These are phyloP conservation scores for Cynaeus angustus DNA, from an alignment of 2,888 invertebrate species.

Conservation along the genomic window DNA sequence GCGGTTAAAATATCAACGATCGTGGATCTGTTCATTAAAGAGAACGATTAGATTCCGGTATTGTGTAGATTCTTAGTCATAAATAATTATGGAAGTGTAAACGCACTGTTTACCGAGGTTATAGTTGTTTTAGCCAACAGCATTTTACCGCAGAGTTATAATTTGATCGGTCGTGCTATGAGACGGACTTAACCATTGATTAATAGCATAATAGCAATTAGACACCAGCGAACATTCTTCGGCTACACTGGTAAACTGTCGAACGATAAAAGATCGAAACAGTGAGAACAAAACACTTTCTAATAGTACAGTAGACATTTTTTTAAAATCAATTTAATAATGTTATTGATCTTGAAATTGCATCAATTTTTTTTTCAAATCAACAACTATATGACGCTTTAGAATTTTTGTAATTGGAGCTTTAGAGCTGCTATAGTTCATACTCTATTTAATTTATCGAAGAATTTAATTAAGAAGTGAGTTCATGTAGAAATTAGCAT, in stretches of 20 bases:
- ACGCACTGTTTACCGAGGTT: conserved; percentile 71
- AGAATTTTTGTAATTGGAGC: too few relatives aligned
- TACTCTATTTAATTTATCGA: too few relatives aligned
- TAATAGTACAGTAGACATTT: too few relatives aligned
- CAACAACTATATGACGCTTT: too few relatives aligned
- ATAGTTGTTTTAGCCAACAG: conserved; percentile 70
- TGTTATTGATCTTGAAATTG: too few relatives aligned
- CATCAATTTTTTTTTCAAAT: too few relatives aligned
- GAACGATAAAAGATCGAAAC: not conserved
- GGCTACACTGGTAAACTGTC: conserved; percentile 61
- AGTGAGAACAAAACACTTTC: too few relatives aligned
- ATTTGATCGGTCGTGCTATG: conserved; percentile 72
- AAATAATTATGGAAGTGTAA: conserved; percentile 71
- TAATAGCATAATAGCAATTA: conserved; percentile 72
- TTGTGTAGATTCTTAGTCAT: conserved; percentile 57
- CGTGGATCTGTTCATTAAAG: conserved; percentile 45
- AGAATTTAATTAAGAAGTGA: too few relatives aligned
- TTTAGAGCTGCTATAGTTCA: too few relatives aligned
- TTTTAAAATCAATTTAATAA: too few relatives aligned
- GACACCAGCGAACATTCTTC: conserved; percentile 67
- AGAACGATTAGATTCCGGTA: conserved; percentile 53
- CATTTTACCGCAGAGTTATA: conserved; percentile 70
- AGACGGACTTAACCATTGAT: conserved; percentile 69
- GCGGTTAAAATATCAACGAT: conserved; percentile 38
- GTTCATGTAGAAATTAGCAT: too few relatives aligned